Base-by-base conservation (phyloP, 2,888 invertebrate species). In the Volucella inanis region DNA sequence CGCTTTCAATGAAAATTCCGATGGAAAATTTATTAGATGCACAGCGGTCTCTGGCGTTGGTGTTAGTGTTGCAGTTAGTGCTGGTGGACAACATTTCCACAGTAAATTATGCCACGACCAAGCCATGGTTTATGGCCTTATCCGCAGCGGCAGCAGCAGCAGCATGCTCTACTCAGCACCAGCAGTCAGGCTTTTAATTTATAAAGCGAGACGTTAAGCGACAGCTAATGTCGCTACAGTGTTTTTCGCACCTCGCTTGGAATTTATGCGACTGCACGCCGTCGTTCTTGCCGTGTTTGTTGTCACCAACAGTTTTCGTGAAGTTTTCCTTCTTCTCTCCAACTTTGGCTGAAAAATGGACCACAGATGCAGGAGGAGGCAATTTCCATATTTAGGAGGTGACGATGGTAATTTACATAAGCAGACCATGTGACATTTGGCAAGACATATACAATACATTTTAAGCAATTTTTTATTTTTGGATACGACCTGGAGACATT, bases 201-300 rank as follows among this genome's bases (percentile, higher is more conserved):
- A 76, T 81, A 85, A 85, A 85, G 85, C 85, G 85, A 67, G 64
- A 81, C 68, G 55, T 64, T 85, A 85, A 85, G 85, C 76, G 85
- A 85, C 85, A 81, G 81, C 77, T 62, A 77, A 77, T 81, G 85
- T 85, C 81, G 85, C 76, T 81, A 85, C 85, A 85, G 81, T 81
- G 85, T 85, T 85, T 85, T 85, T 85, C 85, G 85, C 85, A 85
- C 85, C 85, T 85, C 74, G 79, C 52, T 67, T 68, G 67, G 76
- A 81, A 85, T 85, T 81, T 85, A 85, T 85, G 85, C 85, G 81
- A 77, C 85, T 81, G 85, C 81, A 85, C 72, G 85, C 61, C 39
- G 54, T 55, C 12, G 78, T 59, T 47, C 45, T 39, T 6, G 68
- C 57, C 55, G 49, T 80, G 84, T 75, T 70, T 43, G 64, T 55